Conservation (phyloP, 2,797 vertebrate species). For the Amazona finschi region DNA sequence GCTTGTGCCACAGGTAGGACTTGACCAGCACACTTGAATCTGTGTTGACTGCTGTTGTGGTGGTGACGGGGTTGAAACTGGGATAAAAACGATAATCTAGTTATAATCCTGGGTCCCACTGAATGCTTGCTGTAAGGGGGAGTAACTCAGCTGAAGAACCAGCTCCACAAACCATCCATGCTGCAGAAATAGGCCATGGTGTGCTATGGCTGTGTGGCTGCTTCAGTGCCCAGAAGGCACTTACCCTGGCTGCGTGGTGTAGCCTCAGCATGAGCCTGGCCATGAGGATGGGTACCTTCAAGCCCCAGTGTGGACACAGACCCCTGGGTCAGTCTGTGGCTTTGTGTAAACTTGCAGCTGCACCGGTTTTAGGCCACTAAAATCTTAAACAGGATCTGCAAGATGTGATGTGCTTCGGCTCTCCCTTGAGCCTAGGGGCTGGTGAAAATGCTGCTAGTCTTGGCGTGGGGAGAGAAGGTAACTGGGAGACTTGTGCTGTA, state of each 20-base stretch:
- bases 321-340: neutral
- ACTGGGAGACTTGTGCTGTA: neutral
- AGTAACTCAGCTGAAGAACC: neutral
- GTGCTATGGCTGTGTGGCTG: neutral
- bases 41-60: neutral
- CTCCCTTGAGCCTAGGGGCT: neutral
- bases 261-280: rapidly evolving
- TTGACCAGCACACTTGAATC: neutral
- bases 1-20: neutral
- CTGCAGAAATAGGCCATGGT: neutral
- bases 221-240: rapidly evolving
- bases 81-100: neutral
- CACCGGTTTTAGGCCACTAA: neutral
- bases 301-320: neutral
- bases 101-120: neutral
- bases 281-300: neutral
- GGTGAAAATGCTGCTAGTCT: neutral
- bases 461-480: neutral
- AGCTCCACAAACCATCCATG: neutral
- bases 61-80: neutral
- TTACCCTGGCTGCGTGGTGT: neutral
- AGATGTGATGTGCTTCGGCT: neutral
- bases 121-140: neutral
- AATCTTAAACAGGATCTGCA: neutral
- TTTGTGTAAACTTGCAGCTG: neutral